phyloP scores from a whole-genome alignment of 2,888 invertebrate species.

The Parnassius orleans region DNA sequence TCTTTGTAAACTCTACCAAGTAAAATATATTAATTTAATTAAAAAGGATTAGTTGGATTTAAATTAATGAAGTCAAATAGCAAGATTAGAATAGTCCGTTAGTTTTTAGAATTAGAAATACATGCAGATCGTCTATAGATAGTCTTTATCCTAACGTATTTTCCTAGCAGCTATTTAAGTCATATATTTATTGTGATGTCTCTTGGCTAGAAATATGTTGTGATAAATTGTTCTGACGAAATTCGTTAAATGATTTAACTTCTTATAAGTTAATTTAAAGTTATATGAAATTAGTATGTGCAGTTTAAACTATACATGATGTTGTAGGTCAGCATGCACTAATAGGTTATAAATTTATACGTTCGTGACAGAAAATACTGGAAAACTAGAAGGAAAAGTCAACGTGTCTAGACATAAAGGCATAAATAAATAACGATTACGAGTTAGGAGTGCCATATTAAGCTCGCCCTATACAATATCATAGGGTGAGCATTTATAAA shows the following conservation, averaged over 20 bases:
- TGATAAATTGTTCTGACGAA: background rate
- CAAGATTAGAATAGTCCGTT: too few species aligned
- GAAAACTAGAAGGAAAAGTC: slow-evolving; percentile 48
- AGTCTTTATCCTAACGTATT: slow-evolving; percentile 38
- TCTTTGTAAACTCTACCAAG: too few species aligned
- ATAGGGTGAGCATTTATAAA: slow-evolving; percentile 48
- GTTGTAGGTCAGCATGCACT: slow-evolving; percentile 1
- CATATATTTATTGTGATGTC: slow-evolving; percentile 65
- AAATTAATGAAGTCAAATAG: too few species aligned
- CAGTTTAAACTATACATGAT: slow-evolving; percentile 5
- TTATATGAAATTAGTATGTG: too few species aligned
- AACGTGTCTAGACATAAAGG: slow-evolving; percentile 60
- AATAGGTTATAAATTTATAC: slow-evolving; percentile 35
- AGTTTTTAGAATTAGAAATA: too few species aligned
- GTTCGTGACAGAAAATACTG: slow-evolving; percentile 68
- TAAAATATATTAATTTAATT: too few species aligned
- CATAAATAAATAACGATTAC: slow-evolving; percentile 69
- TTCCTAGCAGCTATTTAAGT: slow-evolving; percentile 66
- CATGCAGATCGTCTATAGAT: background rate
- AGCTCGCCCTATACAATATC: slow-evolving; percentile 49
- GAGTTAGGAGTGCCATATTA: slow-evolving; percentile 57
- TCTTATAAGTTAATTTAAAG: background rate
- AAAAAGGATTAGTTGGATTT: too few species aligned
- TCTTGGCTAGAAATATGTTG: slow-evolving; percentile 59
- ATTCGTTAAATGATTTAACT: background rate